Conservation (phyloP, 2,113 vertebrate genomes). For the Muscicapa adusta region DNA sequence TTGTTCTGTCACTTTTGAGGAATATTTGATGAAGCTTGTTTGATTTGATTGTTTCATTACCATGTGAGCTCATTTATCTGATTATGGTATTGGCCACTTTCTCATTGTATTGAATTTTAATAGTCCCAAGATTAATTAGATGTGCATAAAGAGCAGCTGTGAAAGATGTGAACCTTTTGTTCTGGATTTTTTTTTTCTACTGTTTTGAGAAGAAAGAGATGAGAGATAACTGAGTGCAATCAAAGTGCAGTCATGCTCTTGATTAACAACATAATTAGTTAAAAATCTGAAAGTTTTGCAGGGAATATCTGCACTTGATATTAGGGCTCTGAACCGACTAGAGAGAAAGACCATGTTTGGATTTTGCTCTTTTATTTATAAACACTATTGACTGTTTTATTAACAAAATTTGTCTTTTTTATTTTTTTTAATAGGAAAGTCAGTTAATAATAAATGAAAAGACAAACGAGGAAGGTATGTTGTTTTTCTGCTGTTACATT, state of each 20-base stretch:
- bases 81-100: constrained; percentile 34
- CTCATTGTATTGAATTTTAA: constrained; percentile 39
- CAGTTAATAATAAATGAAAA: neutral
- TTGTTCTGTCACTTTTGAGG: constrained; percentile 28
- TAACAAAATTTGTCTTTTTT: neutral
- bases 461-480: accelerated
- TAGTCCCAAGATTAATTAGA: constrained; percentile 36
- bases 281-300: neutral
- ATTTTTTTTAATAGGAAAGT: neutral
- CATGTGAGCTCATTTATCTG: constrained; percentile 24
- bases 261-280: constrained; percentile 16
- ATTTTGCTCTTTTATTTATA: neutral
- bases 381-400: neutral
- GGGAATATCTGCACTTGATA: neutral
- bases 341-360: neutral
- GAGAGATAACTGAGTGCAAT: neutral
- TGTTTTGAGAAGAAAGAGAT: constrained; percentile 10
- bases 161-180: constrained; percentile 1
- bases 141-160: neutral
- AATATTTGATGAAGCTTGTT: constrained; percentile 46
- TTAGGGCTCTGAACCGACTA: neutral
- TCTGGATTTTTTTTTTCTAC: neutral
- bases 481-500: neutral
- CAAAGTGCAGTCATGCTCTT: constrained; percentile 17
- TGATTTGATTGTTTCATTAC: constrained; percentile 47